phyloP scores from a whole-genome alignment of 2,797 vertebrate species.

The Enteromius trimaculatus region DNA sequence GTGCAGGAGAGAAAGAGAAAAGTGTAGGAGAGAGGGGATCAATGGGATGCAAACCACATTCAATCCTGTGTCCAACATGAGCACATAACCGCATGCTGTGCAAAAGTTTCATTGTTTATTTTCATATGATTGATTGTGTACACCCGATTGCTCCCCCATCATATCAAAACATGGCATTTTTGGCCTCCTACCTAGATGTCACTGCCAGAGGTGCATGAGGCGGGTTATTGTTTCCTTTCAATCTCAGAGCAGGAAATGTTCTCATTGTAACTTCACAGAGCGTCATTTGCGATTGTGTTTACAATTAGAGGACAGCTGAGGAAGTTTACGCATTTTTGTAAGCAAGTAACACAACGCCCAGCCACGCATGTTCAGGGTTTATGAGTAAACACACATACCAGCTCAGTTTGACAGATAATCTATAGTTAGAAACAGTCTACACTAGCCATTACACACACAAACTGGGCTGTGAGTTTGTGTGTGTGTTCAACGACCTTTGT shows the following conservation, averaged over 20 bases:
- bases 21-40: background rate
- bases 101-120: constrained; percentile 1
- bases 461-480: background rate
- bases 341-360: constrained; percentile 13
- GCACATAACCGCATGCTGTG: constrained; percentile 2
- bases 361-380: background rate
- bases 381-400: constrained; percentile 3
- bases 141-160: constrained; percentile 6
- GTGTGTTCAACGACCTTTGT: constrained; percentile 13
- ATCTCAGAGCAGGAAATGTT: constrained; percentile 45
- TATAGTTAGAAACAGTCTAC: constrained; percentile 26
- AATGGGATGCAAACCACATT: background rate
- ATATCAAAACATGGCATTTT: constrained; percentile 18
- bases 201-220: constrained; percentile 7
- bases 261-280: constrained; percentile 39
- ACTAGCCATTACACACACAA: background rate
- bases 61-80: background rate
- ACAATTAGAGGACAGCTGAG: constrained; percentile 16
- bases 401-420: constrained; percentile 27
- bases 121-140: background rate
- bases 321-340: constrained; percentile 23
- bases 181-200: constrained; percentile 24
- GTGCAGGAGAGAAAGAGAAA: background rate
- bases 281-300: constrained; percentile 29
- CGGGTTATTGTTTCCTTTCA: constrained; percentile 36